Evolutionary conservation across 2,888 invertebrate genomes (phyloP), one percentile per base, ranked within the genome.

Genomic region (Pseudoips prasinana): DNA sequence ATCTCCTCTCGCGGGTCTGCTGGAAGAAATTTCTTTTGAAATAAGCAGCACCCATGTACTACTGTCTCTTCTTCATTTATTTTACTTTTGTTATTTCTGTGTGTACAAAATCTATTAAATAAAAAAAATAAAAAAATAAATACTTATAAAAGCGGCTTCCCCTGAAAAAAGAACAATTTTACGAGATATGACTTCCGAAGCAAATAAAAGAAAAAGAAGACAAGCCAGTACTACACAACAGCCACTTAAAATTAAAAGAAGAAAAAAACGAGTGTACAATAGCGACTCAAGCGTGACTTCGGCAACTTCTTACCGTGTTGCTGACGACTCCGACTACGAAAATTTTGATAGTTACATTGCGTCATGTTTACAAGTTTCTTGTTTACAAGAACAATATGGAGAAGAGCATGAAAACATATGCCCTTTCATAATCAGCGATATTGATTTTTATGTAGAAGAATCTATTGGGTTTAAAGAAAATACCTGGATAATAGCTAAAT

Each of bases 401-500:
- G 7, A 23, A 6, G 8, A 23, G 3, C 18, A 18, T 5, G 18
- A 18, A 18, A 18, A 18, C 18, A 18, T 3, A 8, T 28, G 28
- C 20, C 28, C 28, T 28, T 28, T 18, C 18, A 6, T 3, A 18
- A 3, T 18, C 4, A 18, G 18, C 6, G 18, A 18, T 23, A 23
- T 23, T 23, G 23, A 23, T 23, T 23, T 23, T 23, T 23, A 23
- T 23, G 23, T 23, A n/a, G 23, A 23, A 23, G 23, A 23, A 5
- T 23, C 23, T 23, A 3, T 7, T 23, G n/a, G 23, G n/a, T n/a
- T 23, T 23, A 3, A n/a, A 23, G 23, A 23, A 23, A 9, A 23
- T 7, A 8, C 4, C 23, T 23, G 23, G 18, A 18, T 18, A 18
- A 18, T 18, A 18, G 18, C 18, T 18, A 45, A 61, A 33, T 37